These are phyloP conservation scores for Sylvilagus bachmani DNA, from an alignment of 2,113 vertebrate species.

Conservation along the genomic window DNA sequence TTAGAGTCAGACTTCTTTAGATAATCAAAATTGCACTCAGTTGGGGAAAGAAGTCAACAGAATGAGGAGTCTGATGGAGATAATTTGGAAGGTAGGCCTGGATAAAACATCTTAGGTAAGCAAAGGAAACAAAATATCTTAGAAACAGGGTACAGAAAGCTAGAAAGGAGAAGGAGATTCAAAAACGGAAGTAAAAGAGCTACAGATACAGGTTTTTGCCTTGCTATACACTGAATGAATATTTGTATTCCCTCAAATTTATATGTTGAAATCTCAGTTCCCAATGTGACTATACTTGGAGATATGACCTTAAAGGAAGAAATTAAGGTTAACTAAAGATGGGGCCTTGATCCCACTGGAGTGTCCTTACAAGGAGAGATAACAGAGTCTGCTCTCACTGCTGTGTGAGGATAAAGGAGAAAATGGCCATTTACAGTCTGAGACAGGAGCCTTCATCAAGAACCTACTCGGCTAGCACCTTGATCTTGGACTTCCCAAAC, in stretches of 20 bases:
- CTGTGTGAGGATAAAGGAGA: not conserved
- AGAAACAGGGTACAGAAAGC: conserved; percentile 21
- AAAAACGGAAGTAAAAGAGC: not conserved
- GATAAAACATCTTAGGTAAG: conserved; percentile 51
- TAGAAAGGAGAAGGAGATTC: not conserved
- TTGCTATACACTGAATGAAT: not conserved
- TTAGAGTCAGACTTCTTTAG: conserved; percentile 9
- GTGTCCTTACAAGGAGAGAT: not conserved
- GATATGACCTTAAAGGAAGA: not conserved
- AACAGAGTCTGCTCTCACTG: not conserved
- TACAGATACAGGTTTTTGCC: not conserved
- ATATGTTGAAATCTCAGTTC: not conserved
- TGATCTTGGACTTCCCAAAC: not conserved
- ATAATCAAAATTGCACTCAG: conserved; percentile 3
- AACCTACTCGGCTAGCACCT: not conserved
- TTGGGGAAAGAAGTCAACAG: conserved; percentile 6
- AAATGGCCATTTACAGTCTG: not conserved
- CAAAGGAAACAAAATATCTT: not conserved
- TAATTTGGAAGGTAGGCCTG: conserved; percentile 32
- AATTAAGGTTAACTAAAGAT: not conserved
- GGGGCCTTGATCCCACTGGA: not conserved
- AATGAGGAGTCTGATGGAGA: not conserved
- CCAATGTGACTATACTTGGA: not conserved
- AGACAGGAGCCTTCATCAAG: not conserved
- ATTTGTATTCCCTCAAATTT: conserved; percentile 20